Percentiles rank a stretch among this genome's conserved stretches.
These are phyloP conservation scores for Temnothorax nylanderi DNA, from an alignment of 1,140 invertebrate genomes.

Conservation along the genomic window DNA sequence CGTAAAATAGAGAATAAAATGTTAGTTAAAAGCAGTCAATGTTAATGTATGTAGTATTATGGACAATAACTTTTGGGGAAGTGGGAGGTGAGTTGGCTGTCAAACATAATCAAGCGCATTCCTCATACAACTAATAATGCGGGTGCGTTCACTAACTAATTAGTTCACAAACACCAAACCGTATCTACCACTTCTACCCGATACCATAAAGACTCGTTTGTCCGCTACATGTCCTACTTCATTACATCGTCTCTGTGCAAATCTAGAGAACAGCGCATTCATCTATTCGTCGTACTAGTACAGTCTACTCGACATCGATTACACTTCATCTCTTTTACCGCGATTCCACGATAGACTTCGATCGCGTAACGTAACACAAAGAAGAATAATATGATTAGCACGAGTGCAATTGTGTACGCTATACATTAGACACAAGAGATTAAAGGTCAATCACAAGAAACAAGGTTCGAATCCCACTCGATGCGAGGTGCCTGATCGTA, in stretches of 20 bases:
- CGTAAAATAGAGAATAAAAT: not conserved
- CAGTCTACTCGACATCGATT: constrained; percentile 25
- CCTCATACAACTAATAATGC: constrained; percentile 49
- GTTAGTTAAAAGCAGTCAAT: not conserved
- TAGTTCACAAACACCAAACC: constrained; percentile 43
- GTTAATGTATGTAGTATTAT: not conserved
- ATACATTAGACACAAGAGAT: constrained; percentile 6
- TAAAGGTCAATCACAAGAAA: constrained; percentile 47
- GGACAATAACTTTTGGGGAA: not conserved
- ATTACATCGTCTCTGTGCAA: constrained; percentile 29
- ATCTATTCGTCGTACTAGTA: not conserved
- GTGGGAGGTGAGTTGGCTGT: not conserved
- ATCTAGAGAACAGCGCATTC: constrained; percentile 28
- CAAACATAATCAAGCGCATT: constrained; percentile 51
- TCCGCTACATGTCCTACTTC: constrained; percentile 19
- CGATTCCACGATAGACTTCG: constrained; percentile 28
- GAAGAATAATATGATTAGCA: constrained; percentile 32
- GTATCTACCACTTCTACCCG: not conserved
- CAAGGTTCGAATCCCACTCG: constrained; percentile 34
- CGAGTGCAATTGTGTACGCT: not conserved
- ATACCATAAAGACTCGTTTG: constrained; percentile 6
- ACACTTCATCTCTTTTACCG: constrained; percentile 44
- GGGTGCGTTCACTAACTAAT: constrained; percentile 35
- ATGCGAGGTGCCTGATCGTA: constrained; percentile 43
- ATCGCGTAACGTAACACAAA: not conserved